Conservation (phyloP, 1,140 invertebrate genomes). For the Apis cerana region DNA sequence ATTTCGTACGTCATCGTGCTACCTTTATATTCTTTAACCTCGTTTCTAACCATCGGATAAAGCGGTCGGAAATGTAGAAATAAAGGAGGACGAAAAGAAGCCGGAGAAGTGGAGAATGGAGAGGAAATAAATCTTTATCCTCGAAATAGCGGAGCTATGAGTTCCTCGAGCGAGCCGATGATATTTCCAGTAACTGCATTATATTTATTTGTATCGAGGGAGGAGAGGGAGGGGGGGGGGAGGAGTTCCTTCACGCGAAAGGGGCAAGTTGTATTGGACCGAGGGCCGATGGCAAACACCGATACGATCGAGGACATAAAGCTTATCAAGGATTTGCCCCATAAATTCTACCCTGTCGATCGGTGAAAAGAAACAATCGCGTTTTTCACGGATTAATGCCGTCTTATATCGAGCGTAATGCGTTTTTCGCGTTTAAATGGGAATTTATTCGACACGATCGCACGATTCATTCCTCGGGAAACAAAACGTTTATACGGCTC, state of each 20-base stretch:
- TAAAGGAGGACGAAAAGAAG: not conserved
- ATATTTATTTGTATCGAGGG: constrained; percentile 29
- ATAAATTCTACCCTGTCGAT: constrained; percentile 27
- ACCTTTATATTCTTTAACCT: not conserved
- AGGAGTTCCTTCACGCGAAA: constrained; percentile 8
- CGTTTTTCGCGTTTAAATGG: constrained; percentile 14
- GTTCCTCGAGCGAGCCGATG: constrained; percentile 12
- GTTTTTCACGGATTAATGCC: constrained; percentile 33
- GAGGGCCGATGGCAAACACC: constrained; percentile 19
- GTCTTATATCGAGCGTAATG: constrained; percentile 26
- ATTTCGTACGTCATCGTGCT: not conserved
- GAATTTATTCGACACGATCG: constrained; percentile 2
- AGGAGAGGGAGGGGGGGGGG: too few species aligned
- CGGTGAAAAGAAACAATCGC: constrained; percentile 1
- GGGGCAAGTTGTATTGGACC: not conserved
- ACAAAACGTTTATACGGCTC: not conserved
- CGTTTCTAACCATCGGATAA: not conserved
- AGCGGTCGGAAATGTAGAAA: not conserved
- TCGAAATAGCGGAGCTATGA: not conserved
- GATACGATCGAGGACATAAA: constrained; percentile 13
- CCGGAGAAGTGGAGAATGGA: not conserved
- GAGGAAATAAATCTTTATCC: constrained; percentile 29
- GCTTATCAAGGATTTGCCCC: constrained; percentile 23
- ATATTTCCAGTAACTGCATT: constrained; percentile 33
- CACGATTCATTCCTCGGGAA: not conserved